phyloP scores from a whole-genome alignment of 2,113 vertebrate genomes.

The Chaetops frenatus region DNA sequence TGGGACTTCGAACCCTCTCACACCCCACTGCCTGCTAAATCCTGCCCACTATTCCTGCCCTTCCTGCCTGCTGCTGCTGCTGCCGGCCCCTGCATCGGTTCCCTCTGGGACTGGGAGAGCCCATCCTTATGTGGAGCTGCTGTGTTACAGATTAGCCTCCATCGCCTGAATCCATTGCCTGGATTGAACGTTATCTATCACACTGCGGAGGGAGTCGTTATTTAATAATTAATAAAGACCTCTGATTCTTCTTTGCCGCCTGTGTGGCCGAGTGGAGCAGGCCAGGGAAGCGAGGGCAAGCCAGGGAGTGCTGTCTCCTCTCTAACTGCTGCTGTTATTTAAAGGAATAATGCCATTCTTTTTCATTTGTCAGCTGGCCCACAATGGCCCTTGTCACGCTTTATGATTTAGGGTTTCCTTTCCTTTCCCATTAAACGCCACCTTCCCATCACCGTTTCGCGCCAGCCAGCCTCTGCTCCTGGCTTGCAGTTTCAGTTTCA shows the following conservation, averaged over 20 bases:
- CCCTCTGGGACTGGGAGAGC: neutral
- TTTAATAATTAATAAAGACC: slow-evolving; percentile 85
- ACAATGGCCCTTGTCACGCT: slow-evolving; percentile 72
- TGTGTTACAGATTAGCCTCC: slow-evolving; percentile 43
- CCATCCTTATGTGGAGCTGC: neutral
- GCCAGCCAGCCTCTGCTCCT: slow-evolving; percentile 54
- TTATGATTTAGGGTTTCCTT: slow-evolving; percentile 74
- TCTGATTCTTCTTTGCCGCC: slow-evolving; percentile 39
- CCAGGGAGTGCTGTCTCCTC: slow-evolving; percentile 58
- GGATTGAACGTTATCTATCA: slow-evolving; percentile 72
- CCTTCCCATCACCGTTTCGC: slow-evolving; percentile 46
- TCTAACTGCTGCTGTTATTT: slow-evolving; percentile 69
- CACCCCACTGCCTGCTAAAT: fast-evolving
- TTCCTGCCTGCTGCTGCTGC: neutral
- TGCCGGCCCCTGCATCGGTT: neutral
- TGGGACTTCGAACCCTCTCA: fast-evolving
- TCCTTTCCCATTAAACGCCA: slow-evolving; percentile 73
- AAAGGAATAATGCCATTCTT: slow-evolving; percentile 74
- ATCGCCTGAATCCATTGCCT: slow-evolving; percentile 1
- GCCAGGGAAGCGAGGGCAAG: slow-evolving; percentile 44
- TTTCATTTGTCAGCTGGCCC: slow-evolving; percentile 75
- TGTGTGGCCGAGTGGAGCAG: slow-evolving; percentile 29
- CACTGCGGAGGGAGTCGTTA: slow-evolving; percentile 59
- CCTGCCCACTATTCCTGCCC: neutral
- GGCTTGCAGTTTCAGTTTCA: slow-evolving; percentile 52